phyloP scores from a whole-genome alignment of 2,888 invertebrate species.

The Agrilus mali region DNA sequence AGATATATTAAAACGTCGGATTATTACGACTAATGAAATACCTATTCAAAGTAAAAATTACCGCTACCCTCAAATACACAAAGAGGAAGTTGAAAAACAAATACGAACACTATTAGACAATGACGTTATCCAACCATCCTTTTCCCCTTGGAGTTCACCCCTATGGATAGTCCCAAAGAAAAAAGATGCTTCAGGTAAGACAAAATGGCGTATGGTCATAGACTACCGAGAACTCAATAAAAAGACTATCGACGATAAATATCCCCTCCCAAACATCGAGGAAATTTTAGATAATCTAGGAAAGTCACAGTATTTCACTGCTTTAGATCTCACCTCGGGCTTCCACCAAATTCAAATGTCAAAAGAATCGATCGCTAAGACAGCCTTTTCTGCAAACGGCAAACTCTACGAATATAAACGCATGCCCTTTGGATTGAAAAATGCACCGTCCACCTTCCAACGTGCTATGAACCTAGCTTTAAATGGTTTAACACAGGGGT shows the following conservation, averaged over 20 bases:
- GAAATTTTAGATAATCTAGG: constrained; percentile 15
- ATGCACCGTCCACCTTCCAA: constrained; percentile 23
- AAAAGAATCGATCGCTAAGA: constrained; percentile 15
- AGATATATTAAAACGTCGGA: not conserved
- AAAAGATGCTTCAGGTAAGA: constrained; percentile 18
- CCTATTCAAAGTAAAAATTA: too few species aligned
- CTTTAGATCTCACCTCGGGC: not conserved
- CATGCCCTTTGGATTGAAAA: constrained; percentile 23
- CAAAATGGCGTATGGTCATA: constrained; percentile 15
- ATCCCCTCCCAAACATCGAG: constrained; percentile 14
- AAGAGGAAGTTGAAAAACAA: too few species aligned
- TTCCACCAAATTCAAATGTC: constrained; percentile 18
- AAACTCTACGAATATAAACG: constrained; percentile 21
- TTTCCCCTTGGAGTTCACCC: constrained; percentile 23
- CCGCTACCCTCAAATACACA: too few species aligned
- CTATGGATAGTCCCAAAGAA: constrained; percentile 25
- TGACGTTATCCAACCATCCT: constrained; percentile 19
- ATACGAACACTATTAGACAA: constrained; percentile 13
- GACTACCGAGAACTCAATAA: constrained; percentile 15
- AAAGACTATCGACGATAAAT: constrained; percentile 11
- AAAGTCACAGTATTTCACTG: constrained; percentile 11
- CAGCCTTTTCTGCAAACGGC: constrained; percentile 17
- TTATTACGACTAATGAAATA: not conserved
- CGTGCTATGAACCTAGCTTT: constrained; percentile 21
- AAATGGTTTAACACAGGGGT: constrained; percentile 4